Evolutionary conservation across 2,888 invertebrate genomes (phyloP).

Genomic region (Cantharis rustica): DNA sequence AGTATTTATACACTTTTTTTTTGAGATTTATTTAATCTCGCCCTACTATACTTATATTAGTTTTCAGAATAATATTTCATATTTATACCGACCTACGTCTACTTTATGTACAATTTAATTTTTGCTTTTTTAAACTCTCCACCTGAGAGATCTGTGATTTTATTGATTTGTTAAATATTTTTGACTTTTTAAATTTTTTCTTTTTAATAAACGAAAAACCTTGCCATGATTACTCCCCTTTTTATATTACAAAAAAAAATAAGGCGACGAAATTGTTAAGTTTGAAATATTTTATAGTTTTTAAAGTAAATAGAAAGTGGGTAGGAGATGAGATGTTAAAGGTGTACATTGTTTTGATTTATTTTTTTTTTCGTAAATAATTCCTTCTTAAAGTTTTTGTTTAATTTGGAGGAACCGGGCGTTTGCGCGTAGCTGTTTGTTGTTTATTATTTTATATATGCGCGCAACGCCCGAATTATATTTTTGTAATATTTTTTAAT

Average conservation of each 20-base stretch:
- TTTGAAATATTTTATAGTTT: neutral
- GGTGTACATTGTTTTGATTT: neutral
- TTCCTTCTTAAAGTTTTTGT: neutral
- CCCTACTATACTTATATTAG: conserved; percentile 23
- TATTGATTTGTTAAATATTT: neutral
- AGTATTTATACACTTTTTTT: conserved; percentile 43
- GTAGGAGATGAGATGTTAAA: neutral
- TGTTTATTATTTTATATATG: neutral
- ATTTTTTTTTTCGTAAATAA: neutral
- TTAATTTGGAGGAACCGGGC: neutral
- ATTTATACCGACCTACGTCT: neutral
- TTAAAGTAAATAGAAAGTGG: neutral
- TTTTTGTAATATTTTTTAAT: neutral
- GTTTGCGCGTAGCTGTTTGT: neutral
- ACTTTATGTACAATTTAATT: neutral
- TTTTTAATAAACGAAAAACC: neutral
- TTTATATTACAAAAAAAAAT: neutral
- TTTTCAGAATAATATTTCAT: conserved; percentile 12
- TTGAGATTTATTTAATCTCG: conserved; percentile 22
- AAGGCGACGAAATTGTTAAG: neutral
- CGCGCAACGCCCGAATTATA: neutral
- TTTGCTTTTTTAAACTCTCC: neutral
- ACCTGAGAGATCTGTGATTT: neutral
- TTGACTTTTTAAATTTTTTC: neutral
- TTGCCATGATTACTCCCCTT: neutral